phyloP scores from a whole-genome alignment of 1,140 invertebrate genomes.

The Drosophila erecta region DNA sequence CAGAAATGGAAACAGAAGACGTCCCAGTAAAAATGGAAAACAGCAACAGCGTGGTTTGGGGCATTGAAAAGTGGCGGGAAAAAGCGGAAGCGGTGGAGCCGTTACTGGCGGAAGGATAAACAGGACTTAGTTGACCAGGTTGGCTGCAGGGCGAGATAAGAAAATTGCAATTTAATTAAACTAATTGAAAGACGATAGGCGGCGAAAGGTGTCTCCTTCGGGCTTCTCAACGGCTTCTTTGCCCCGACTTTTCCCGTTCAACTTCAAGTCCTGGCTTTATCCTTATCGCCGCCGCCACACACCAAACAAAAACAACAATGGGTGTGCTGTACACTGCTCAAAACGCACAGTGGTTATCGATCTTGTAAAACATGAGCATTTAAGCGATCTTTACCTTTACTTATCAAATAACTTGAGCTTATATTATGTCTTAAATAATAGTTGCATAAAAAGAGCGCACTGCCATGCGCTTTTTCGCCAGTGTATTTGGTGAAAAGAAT shows the following conservation, averaged over 20 bases:
- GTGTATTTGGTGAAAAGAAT: constrained; percentile 16
- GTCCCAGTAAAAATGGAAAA: neutral
- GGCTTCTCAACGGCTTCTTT: constrained; percentile 9
- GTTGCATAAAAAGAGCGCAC: too few species aligned
- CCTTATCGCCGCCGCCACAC: constrained; percentile 65
- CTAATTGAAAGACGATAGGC: constrained; percentile 80
- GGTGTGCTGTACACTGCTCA: neutral
- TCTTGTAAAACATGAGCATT: too few species aligned
- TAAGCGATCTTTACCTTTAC: too few species aligned
- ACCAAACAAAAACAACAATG: constrained; percentile 31
- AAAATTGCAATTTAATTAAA: constrained; percentile 75
- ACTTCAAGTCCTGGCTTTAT: constrained; percentile 46
- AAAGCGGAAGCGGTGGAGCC: neutral
- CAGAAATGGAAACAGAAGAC: constrained; percentile 4
- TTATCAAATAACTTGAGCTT: too few species aligned
- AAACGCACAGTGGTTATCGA: neutral
- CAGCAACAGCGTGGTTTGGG: neutral
- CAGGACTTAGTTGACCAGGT: constrained; percentile 53
- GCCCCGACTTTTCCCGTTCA: constrained; percentile 2
- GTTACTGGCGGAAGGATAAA: constrained; percentile 36
- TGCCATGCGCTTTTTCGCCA: too few species aligned
- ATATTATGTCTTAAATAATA: too few species aligned
- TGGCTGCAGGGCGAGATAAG: constrained; percentile 49
- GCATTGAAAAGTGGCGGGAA: neutral
- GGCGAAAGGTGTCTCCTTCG: constrained; percentile 32